Conservation (phyloP, 1,140 invertebrate genomes). For the Drosophila serrata region DNA sequence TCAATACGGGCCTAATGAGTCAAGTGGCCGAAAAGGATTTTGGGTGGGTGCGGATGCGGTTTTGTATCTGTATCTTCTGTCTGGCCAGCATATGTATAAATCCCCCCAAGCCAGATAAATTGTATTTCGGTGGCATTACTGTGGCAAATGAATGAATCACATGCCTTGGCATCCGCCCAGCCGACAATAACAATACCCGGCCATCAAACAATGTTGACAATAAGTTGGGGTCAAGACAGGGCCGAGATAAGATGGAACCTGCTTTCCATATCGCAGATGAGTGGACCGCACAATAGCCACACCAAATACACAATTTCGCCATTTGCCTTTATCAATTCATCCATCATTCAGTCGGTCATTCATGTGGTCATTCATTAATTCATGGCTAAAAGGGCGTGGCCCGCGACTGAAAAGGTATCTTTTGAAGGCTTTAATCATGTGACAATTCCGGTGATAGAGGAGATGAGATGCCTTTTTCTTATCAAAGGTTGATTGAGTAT, state of each 20-base stretch:
- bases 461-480: slow-evolving; percentile 30
- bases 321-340: slow-evolving; percentile 62
- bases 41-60: slow-evolving; percentile 68
- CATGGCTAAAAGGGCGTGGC: slow-evolving; percentile 51
- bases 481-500: slow-evolving; percentile 13
- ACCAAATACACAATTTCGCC: slow-evolving; percentile 56
- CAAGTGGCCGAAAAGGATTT: slow-evolving; percentile 80
- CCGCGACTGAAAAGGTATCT: slow-evolving; percentile 33
- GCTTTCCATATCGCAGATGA: slow-evolving; percentile 52
- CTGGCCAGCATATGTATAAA: slow-evolving; percentile 42
- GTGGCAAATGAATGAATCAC: slow-evolving; percentile 78
- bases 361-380: slow-evolving; percentile 61
- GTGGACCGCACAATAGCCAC: slow-evolving; percentile 52
- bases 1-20: slow-evolving; percentile 80
- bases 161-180: slow-evolving; percentile 33
- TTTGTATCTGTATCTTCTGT: slow-evolving; percentile 40
- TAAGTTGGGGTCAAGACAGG: slow-evolving; percentile 66
- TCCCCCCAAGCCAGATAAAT: slow-evolving; percentile 74
- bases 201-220: slow-evolving; percentile 65
- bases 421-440: slow-evolving; percentile 67
- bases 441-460: slow-evolving; percentile 67
- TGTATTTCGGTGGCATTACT: slow-evolving; percentile 65
- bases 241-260: slow-evolving; percentile 54
- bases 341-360: slow-evolving; percentile 74
- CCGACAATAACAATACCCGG: slow-evolving; percentile 42